Base-by-base conservation (phyloP, 2,797 vertebrate genomes). In the Malacoctenus gilli region DNA sequence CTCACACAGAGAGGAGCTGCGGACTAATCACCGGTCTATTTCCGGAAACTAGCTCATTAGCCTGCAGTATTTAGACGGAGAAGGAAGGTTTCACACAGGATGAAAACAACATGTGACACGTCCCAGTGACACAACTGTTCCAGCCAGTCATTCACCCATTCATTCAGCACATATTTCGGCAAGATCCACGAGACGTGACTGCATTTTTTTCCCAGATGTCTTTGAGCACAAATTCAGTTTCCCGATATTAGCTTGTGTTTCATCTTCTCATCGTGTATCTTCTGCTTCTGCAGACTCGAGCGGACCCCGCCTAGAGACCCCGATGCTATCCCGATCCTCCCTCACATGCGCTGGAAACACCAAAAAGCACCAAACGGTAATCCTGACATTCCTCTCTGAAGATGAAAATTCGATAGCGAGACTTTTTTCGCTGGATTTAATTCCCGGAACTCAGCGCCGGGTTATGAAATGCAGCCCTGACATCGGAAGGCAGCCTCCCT, bases 1-100 rank as follows among this genome's bases (percentile, higher is more conserved):
- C 56, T 68, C 48, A 53, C 39, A 14, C 57, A 72, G 61, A 25
- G 56, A 60, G 13, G 34, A 77, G 56, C 61, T 48, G 21, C 28
- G 60, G 60, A 72, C 39, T 87, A 85, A 88, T 89, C 83, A 82
- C 57, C 55, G 20, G 65, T 79, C 86, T 90, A 89, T 89, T 87
- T 90, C 52, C 53, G 55, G 84, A 77, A 72, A 67, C 22, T 21
- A 72, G 68, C 78, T 89, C 74, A 90, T 91, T 87, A 89, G 61
- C 51, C 72, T 62, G 72, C 76, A 77, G 79, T 84, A 83, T 87
- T 90, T 85, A 89, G 80, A 73, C 54, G 15, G 60, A 74, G 63
- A 51, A n/a, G 25, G 25, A 28, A 28, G 77, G 65, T 54, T 66
- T 59, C 62, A 44, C 51, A 25, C 48, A 49, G 82, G 73, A 79